Conservation (phyloP, 1,140 invertebrate genomes). For the Glomeris maerens region DNA sequence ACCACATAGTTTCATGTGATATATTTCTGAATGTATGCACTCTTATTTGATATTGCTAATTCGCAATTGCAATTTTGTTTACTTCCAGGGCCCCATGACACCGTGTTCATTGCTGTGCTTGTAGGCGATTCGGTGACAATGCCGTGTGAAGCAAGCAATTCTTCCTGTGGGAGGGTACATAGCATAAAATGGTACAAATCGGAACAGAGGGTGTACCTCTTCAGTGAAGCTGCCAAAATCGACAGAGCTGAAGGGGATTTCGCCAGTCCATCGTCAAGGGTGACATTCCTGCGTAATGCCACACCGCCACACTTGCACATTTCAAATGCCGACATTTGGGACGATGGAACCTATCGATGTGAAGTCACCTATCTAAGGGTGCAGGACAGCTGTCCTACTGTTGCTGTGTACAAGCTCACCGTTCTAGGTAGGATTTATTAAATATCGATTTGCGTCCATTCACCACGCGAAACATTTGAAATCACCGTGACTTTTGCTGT, state of each 20-base stretch:
- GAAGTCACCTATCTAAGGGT: conserved; percentile 71
- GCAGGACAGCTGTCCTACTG: conserved; percentile 55
- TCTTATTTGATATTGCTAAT: too few relatives aligned
- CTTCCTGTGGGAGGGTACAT: conserved; percentile 63
- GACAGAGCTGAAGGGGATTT: conserved; percentile 56
- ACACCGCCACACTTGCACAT: conserved; percentile 1
- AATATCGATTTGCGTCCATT: too few relatives aligned
- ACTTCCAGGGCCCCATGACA: too few relatives aligned
- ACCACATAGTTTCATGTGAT: too few relatives aligned
- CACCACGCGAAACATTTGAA: too few relatives aligned
- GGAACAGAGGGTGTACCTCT: conserved; percentile 62
- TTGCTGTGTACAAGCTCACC: conserved; percentile 59
- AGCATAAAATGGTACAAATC: conserved; percentile 81
- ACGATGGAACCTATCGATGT: conserved; percentile 69
- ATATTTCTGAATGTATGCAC: too few relatives aligned
- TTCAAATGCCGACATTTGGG: conserved; percentile 36
- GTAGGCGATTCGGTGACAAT: conserved; percentile 44
- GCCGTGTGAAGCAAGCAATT: conserved; percentile 56
- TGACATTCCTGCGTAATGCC: background rate
- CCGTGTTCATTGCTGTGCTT: background rate
- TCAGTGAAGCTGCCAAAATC: conserved; percentile 55
- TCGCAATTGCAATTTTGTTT: too few relatives aligned
- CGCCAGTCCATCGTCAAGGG: conserved; percentile 26
- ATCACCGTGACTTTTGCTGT: too few relatives aligned
- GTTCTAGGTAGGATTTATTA: conserved; percentile 70